Conservation (phyloP, 2,113 vertebrate species). For the Fregetta grallaria region DNA sequence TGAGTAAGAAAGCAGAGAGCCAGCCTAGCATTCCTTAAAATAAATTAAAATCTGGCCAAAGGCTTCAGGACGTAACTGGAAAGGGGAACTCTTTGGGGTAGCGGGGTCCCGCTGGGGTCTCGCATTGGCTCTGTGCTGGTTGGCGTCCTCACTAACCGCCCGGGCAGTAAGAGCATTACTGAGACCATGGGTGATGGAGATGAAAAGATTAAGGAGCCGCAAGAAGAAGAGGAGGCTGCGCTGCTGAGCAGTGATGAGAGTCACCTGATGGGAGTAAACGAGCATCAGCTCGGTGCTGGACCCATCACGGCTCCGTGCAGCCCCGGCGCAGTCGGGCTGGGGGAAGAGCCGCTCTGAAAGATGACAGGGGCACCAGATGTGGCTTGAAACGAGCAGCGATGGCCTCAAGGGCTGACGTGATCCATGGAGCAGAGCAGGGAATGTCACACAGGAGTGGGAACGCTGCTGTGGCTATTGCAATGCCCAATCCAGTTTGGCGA, state of each 20-base stretch:
- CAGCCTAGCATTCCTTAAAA: not conserved
- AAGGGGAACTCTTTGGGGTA: not conserved
- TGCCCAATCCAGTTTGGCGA: not conserved
- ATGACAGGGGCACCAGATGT: not conserved
- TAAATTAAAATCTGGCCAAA: not conserved
- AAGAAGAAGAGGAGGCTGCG: not conserved
- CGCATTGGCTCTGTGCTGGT: not conserved
- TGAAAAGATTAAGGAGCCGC: not conserved
- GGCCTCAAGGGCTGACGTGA: fast-evolving
- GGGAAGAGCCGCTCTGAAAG: not conserved
- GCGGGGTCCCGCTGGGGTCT: not conserved
- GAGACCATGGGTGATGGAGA: not conserved
- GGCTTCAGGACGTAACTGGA: not conserved
- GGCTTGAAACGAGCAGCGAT: not conserved
- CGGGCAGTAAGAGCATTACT: not conserved
- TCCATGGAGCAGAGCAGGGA: not conserved
- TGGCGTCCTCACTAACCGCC: not conserved
- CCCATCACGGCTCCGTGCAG: fast-evolving
- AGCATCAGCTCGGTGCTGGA: not conserved
- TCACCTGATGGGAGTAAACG: not conserved
- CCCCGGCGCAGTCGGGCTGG: not conserved
- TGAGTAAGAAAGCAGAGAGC: not conserved
- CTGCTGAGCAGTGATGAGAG: not conserved
- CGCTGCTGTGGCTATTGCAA: not conserved
- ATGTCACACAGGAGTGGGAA: fast-evolving